Percentiles rank a stretch among this genome's conserved stretches.
Conservation (phyloP, 1,140 invertebrate species). For the Polyergus mexicanus region DNA sequence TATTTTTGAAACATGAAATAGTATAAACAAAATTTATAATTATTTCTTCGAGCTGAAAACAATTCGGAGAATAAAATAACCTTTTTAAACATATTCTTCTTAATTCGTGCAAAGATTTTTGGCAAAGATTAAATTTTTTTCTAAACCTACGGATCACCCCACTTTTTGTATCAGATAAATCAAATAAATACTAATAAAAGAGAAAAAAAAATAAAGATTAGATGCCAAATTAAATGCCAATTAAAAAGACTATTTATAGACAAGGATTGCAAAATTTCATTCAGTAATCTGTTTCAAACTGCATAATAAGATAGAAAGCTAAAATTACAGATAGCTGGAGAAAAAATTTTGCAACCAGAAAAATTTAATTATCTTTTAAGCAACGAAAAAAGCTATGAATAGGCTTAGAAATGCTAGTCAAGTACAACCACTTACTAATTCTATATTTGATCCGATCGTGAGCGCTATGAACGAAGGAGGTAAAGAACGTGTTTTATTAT, state of each 20-base stretch:
- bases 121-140: background rate
- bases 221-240: background rate
- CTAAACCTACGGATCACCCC: background rate
- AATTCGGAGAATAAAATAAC: background rate
- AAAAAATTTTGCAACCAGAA: background rate
- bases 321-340: background rate
- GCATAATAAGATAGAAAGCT: background rate
- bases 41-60: background rate
- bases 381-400: background rate
- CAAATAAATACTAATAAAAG: too few species aligned
- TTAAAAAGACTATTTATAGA: background rate
- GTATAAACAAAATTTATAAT: background rate
- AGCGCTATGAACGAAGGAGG: background rate
- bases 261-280: background rate
- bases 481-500: constrained; percentile 30
- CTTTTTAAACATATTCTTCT: background rate
- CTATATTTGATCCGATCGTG: background rate
- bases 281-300: background rate
- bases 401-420: background rate
- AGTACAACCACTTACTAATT: background rate
- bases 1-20: background rate
- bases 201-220: background rate
- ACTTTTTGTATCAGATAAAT: background rate
- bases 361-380: background rate
- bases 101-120: too few species aligned